Base-by-base conservation (phyloP, 2,113 vertebrate genomes). In the Ramphastos sulfuratus region DNA sequence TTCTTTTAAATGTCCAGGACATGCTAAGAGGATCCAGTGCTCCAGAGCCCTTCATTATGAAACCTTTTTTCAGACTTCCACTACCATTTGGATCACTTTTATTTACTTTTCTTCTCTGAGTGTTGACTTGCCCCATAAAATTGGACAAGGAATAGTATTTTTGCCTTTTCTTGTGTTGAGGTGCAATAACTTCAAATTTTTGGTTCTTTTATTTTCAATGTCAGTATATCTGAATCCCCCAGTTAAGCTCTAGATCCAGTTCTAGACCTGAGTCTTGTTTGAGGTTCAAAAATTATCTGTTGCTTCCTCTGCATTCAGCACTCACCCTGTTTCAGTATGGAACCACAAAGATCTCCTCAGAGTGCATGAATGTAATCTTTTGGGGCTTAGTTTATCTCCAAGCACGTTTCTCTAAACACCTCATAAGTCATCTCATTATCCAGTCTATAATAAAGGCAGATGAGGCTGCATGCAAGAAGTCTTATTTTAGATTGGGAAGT, bases 341-440 rank as follows among this genome's bases (percentile, higher is more conserved):
- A 84, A 14, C 63, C 28, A 21, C 6, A 2, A 28, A 33, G 27
- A 66, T 18, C n/a, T 69, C 44, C 50, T 79, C 35, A 9, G 50
- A n/a, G 19, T n/a, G 6, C 39, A 16, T 1, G 0, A 64, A 48
- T 30, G 3, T 12, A 6, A 37, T 37, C 6, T 64, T 83, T 33
- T 28, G 48, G 42, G 12, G 6, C 31, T 35, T 58, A 61, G 46
- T 33, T 77, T 12, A 46, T 52, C 48, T 92, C 59, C 31, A 74
- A 13, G 52, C 66, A 8, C 6, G 4, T 71, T 74, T 83, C 31
- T 83, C n/a, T 70, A 12, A 65, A 63, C 18, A 44, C 6, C 7
- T 37, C 0, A 0, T 12, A 39, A 39, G 18, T 39, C 59, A 46
- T 39, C 42, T 56, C n/a, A 15, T 10, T 52, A 0, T 42, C 64